These are phyloP conservation scores for Rhineura floridana DNA, from an alignment of 2,113 vertebrate species.

Conservation along the genomic window DNA sequence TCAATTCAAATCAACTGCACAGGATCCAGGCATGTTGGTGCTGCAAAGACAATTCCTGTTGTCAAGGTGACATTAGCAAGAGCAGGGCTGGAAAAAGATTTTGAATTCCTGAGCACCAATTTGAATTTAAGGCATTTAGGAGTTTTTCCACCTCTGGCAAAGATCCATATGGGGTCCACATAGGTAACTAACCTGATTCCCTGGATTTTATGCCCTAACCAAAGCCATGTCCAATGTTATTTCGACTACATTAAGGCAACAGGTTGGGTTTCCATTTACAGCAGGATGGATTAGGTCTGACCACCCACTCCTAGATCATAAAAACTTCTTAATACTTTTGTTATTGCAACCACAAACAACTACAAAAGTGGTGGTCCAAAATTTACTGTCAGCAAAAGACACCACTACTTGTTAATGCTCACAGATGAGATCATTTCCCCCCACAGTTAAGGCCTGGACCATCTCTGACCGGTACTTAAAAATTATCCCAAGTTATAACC, in stretches of 20 bases:
- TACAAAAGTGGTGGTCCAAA: not conserved
- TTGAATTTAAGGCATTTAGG: not conserved
- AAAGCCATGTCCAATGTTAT: not conserved
- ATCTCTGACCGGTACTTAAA: accelerated
- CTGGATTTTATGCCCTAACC: not conserved
- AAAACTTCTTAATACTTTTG: not conserved
- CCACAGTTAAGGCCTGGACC: accelerated
- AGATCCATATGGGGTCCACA: no score
- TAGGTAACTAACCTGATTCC: no score
- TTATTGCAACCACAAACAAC: accelerated
- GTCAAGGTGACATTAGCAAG: not conserved
- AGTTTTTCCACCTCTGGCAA: not conserved
- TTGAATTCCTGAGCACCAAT: not conserved
- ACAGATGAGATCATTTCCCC: not conserved
- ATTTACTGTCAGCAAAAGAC: not conserved
- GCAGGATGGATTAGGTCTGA: not conserved
- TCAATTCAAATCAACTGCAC: not conserved
- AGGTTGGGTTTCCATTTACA: not conserved
- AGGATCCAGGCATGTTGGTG: not conserved
- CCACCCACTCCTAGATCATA: not conserved
- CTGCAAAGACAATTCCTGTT: not conserved
- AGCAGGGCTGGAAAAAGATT: not conserved
- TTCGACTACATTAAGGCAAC: not conserved
- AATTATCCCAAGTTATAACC: not conserved
- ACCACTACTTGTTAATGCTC: accelerated